These are phyloP conservation scores for Bombus superbus DNA, from an alignment of 1,140 invertebrate genomes.

Conservation along the genomic window DNA sequence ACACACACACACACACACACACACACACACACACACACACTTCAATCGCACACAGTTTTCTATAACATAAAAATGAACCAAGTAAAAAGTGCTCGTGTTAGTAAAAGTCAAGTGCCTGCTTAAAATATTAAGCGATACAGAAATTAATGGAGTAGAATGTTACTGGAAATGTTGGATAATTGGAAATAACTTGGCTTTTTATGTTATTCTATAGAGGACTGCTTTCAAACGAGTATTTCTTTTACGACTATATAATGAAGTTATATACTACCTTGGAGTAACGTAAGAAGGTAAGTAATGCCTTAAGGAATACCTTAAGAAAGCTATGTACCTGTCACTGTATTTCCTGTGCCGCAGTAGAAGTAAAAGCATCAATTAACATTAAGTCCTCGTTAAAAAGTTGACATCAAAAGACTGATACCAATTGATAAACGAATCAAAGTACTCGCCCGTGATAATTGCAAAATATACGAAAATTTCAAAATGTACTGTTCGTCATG, in stretches of 20 bases:
- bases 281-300: not conserved
- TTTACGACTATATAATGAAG: not conserved
- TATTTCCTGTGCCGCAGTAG: conserved; percentile 76
- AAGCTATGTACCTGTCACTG: conserved; percentile 75
- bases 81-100: not conserved
- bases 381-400: conserved; percentile 31
- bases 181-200: not conserved
- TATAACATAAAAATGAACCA: not conserved
- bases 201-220: not conserved
- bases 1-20: too few relatives aligned
- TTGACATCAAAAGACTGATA: conserved; percentile 11
- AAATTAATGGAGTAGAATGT: not conserved
- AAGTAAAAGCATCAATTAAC: conserved; percentile 75
- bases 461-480: not conserved
- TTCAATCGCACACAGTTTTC: too few relatives aligned
- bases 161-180: not conserved
- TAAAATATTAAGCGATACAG: not conserved
- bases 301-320: conserved; percentile 34
- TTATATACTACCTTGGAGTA: not conserved
- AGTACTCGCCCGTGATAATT: not conserved
- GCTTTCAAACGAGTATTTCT: not conserved
- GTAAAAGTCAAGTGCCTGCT: not conserved
- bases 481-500: not conserved
- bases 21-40: too few relatives aligned
- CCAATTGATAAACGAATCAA: conserved; percentile 18